Conservation (phyloP, 2,888 invertebrate species). For the Drosophila quasianomalipes region DNA sequence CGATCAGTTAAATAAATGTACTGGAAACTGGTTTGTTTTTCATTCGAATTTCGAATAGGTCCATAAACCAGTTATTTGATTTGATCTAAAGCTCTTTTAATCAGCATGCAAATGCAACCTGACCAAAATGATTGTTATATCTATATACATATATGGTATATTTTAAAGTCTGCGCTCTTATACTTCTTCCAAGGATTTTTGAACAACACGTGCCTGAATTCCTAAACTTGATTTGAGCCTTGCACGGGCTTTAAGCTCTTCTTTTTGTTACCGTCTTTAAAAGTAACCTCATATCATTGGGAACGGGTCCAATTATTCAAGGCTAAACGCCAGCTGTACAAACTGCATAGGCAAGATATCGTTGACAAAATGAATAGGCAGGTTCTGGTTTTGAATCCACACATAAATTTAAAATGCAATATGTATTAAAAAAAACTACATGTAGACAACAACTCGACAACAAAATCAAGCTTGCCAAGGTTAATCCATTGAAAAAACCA, state of each 20-base stretch:
- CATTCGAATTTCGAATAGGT: slow-evolving; percentile 36
- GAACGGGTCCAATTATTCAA: slow-evolving; percentile 34
- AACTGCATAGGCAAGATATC: slow-evolving; percentile 41
- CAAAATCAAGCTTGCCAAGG: slow-evolving; percentile 58
- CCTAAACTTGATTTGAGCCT: slow-evolving; percentile 3
- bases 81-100: slow-evolving; percentile 41
- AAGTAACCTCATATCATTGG: slow-evolving; percentile 1
- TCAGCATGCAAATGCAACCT: slow-evolving; percentile 64
- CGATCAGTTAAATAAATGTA: slow-evolving; percentile 45
- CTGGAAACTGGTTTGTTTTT: slow-evolving; percentile 48
- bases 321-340: slow-evolving; percentile 19
- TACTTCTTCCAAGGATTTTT: slow-evolving; percentile 37
- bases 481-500: slow-evolving; percentile 6
- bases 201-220: slow-evolving; percentile 41
- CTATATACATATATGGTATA: slow-evolving; percentile 8
- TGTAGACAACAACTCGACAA: not conserved
- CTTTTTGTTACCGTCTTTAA: not conserved
- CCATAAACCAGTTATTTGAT: slow-evolving; percentile 56
- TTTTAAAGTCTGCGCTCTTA: slow-evolving; percentile 6
- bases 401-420: slow-evolving; percentile 41
- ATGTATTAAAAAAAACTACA: slow-evolving; percentile 25
- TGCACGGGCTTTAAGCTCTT: not conserved
- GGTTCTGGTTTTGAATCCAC: slow-evolving; percentile 45
- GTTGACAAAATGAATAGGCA: slow-evolving; percentile 48
- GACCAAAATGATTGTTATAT: slow-evolving; percentile 54